These are phyloP conservation scores for Cheilosia soror DNA, from an alignment of 2,888 invertebrate genomes.

Conservation along the genomic window DNA sequence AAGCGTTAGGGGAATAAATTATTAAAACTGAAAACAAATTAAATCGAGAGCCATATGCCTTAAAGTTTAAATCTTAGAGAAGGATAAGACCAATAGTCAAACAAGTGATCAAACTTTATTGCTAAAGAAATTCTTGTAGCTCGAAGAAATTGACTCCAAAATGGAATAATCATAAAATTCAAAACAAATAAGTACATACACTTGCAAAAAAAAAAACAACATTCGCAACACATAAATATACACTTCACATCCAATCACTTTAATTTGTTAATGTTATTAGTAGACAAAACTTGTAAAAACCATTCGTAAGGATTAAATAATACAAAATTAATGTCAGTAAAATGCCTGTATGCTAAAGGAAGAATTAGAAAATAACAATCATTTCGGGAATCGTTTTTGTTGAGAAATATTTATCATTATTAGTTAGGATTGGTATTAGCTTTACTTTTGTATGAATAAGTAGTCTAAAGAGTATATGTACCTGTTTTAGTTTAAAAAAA, in stretches of 20 bases:
- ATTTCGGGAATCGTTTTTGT: constrained; percentile 22
- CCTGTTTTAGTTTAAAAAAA: constrained; percentile 4
- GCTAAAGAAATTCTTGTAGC: constrained; percentile 7
- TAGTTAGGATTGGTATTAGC: constrained; percentile 32
- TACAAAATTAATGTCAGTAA: constrained; percentile 24
- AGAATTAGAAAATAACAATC: constrained; percentile 1
- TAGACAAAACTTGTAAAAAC: constrained; percentile 23
- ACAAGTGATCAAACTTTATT: constrained; percentile 4
- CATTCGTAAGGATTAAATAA: constrained; percentile 7
- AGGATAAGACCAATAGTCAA: constrained; percentile 61
- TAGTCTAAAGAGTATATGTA: constrained; percentile 23
- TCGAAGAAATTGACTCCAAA: constrained; percentile 5
- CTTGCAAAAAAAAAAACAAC: constrained; percentile 13
- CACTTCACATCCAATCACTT: constrained; percentile 36
- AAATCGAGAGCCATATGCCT: background rate
- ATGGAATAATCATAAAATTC: background rate
- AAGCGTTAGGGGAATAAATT: constrained; percentile 8
- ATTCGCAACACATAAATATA: constrained; percentile 12
- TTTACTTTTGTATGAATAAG: constrained; percentile 31
- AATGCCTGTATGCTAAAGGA: constrained; percentile 9
- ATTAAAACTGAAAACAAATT: background rate
- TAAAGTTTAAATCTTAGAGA: constrained; percentile 46
- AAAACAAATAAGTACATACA: constrained; percentile 3
- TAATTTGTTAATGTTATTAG: constrained; percentile 27
- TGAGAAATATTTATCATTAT: constrained; percentile 1